Evolutionary conservation across 2,113 vertebrate species (phyloP), one percentile per base, ranked within the genome.

Genomic region (Piprites chloris): DNA sequence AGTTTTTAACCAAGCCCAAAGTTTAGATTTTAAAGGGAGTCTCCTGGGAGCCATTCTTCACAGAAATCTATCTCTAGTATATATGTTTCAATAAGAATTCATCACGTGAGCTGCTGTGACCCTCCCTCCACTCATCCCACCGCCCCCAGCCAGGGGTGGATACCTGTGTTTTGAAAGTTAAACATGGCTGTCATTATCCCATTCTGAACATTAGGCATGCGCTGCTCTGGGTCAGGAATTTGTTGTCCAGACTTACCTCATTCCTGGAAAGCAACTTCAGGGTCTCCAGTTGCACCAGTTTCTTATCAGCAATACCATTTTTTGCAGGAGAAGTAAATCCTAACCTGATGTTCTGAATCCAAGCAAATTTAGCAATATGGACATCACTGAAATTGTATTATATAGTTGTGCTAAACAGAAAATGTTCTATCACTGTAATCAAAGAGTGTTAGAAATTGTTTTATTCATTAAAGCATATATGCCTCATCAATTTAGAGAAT

Each of bases 91-190:
- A 3, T 14, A 8, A 52, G 44, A 81, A 85, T 59, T 17, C 37
- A 33, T 15, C 11, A 15, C 7, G 6, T 88, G 58, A 56, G 21
- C 59, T 79, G 53, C 53, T 42, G 35, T 4, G 8, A 53, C 46
- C 32, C 27, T 41, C 21, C 33, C 55, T 47, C 17, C n/a, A 26
- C 6, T 33, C 39, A 6, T 52, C 52, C 12, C 47, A 42, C 13
- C 8, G 33, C 5, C 6, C 8, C 5, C 69, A 42, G 2, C n/a
- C 21, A 53, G 26, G 21, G 44, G 21, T 8, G 56, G 13, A 6
- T n/a, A 37, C 1, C 1, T 1, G 0, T 23, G 6, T 58, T 69
- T 75, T 62, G 42, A 3, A 59, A 53, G 33, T 58, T 59, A 28
- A 77, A 27, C n/a, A 6, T 1, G 2, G 23, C 35, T 74, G 47